Evolutionary conservation across 1,140 invertebrate genomes (phyloP).

Genomic region (Zaprionus taronus): DNA sequence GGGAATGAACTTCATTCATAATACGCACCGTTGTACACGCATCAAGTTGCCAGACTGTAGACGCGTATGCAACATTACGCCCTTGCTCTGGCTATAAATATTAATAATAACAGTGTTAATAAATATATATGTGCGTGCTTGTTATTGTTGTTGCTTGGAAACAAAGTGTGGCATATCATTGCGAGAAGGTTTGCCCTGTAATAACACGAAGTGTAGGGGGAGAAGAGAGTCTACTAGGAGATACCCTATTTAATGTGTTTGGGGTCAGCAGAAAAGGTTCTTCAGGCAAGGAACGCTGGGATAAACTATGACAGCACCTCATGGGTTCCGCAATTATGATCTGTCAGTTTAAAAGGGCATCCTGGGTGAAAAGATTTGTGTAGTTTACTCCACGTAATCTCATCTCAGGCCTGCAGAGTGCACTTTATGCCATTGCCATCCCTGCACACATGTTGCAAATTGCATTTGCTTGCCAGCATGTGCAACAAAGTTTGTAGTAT

Average conservation of each 20-base stretch:
- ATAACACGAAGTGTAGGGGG: not conserved
- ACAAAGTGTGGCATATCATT: not conserved
- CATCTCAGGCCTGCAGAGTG: too few species aligned
- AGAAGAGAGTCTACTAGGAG: not conserved
- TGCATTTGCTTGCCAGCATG: constrained; percentile 3
- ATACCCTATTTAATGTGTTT: not conserved
- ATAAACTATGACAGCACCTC: too few species aligned
- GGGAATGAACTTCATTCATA: constrained; percentile 47
- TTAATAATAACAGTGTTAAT: constrained; percentile 6
- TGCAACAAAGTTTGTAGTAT: constrained; percentile 24
- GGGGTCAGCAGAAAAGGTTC: not conserved
- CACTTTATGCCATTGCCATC: not conserved
- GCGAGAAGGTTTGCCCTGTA: not conserved
- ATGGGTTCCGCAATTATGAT: too few species aligned
- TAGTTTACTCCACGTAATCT: too few species aligned
- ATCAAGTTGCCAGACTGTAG: not conserved
- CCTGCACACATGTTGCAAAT: constrained; percentile 11
- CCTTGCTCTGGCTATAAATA: constrained; percentile 17
- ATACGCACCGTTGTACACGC: constrained; percentile 57
- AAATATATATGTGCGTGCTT: not conserved
- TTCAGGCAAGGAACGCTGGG: not conserved
- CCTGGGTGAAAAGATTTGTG: too few species aligned
- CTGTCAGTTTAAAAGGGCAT: too few species aligned
- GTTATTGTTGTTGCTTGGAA: constrained; percentile 3
- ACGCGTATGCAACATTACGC: not conserved